Percentiles rank a stretch among this genome's conserved stretches.
Evolutionary conservation across 2,888 invertebrate species (phyloP).

Genomic region (Sclerodermus sp.): DNA sequence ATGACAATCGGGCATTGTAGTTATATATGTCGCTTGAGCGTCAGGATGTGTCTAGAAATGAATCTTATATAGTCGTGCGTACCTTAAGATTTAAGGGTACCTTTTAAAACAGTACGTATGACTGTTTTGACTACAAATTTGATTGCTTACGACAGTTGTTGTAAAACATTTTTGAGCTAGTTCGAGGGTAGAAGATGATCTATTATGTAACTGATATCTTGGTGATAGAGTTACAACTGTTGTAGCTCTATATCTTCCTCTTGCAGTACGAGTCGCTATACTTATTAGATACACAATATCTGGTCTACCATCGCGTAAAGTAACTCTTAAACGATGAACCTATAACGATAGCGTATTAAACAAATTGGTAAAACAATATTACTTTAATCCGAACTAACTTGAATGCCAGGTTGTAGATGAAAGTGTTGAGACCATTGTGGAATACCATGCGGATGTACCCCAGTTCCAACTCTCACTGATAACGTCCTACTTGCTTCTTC

Average conservation of each 20-base stretch:
- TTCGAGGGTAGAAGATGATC: conserved; percentile 73
- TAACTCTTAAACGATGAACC: conserved; percentile 63
- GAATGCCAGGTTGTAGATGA: conserved; percentile 78
- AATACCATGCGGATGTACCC: conserved; percentile 61
- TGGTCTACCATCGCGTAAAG: conserved; percentile 65
- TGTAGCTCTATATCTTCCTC: conserved; percentile 87
- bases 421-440: conserved; percentile 85
- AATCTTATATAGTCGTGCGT: not conserved
- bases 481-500: conserved; percentile 81
- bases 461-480: conserved; percentile 75
- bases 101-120: not conserved
- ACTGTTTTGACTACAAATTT: not conserved
- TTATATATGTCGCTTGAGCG: conserved; percentile 71
- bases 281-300: conserved; percentile 83
- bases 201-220: conserved; percentile 90
- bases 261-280: conserved; percentile 83
- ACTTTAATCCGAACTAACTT: conserved; percentile 63
- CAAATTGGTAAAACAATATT: not conserved
- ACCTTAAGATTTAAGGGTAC: no score
- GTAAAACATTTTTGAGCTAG: conserved; percentile 88
- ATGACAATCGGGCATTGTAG: conserved; percentile 83
- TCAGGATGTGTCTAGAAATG: conserved; percentile 66
- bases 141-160: conserved; percentile 66
- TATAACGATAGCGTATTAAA: conserved; percentile 16
- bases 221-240: conserved; percentile 92